Evolutionary conservation across 2,797 vertebrate genomes (phyloP), one percentile per base, ranked within the genome.

Genomic region (Anguilla megastoma): DNA sequence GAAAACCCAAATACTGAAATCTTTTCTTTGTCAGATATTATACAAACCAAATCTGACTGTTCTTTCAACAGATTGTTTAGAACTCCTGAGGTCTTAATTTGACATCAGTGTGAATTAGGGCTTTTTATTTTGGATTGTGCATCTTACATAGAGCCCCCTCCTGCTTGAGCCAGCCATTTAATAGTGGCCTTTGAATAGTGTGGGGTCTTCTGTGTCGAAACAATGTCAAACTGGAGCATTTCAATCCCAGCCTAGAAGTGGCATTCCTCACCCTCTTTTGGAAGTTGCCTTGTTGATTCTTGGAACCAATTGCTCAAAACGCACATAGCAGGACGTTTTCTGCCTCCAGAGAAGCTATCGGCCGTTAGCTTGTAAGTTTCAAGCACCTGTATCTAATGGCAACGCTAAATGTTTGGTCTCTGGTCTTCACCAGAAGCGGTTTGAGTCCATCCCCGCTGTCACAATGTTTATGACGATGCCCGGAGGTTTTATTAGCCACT

Each of bases 291-390:
- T 63, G 24, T 87, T 63, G 86, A 36, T 82, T 87, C 83, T 66
- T 83, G 86, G 21, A 60, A 82, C 86, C 60, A 36, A 82, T 82
- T 21, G 27, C 76, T 86, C 50, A 76, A 36, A 79, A 66, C 86
- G 52, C 18, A n/a, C 16, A n/a, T 58, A 45, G 74, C 50, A 87
- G 71, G 14, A 76, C 2, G 27, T 76, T 76, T 24, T 36, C 71
- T 16, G 71, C 33, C 27, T 7, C 71, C 71, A 76, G 30, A 76
- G 41, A 27, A 33, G 69, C 69, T 74, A 74, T 74, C 69, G 10
- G n/a, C 63, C 24, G n/a, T 69, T 69, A 1, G 63, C 18, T 69
- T 21, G n/a, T 5, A 7, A 33, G n/a, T 74, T 33, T 3, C n/a
- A 33, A 33, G 69, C 27, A 14, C 69, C n/a, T 74, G 69, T 74